Evolutionary conservation across 2,113 vertebrate genomes (phyloP).

Genomic region (Gymnogyps californianus): DNA sequence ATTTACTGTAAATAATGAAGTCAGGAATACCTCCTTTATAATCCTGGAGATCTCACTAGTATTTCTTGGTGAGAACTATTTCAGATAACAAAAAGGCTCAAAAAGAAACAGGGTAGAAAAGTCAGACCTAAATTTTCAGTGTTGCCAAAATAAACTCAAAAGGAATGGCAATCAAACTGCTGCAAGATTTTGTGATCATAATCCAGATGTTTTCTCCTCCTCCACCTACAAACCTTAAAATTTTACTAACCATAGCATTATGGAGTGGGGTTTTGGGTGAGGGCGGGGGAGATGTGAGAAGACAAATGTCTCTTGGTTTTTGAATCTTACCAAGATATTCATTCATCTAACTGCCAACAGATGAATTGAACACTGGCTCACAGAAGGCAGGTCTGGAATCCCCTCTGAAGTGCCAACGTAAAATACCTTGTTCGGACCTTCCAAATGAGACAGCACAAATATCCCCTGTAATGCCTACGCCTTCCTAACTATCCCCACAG

Average conservation of each 20-base stretch:
- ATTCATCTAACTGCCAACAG: background rate
- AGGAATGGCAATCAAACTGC: background rate
- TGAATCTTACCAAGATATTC: background rate
- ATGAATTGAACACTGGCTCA: background rate
- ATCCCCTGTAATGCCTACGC: background rate
- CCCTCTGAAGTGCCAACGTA: background rate
- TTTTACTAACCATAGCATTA: background rate
- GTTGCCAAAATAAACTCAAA: background rate
- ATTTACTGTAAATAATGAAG: background rate
- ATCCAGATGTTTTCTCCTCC: background rate
- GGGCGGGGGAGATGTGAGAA: background rate
- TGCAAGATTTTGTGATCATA: background rate
- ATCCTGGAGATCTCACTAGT: background rate
- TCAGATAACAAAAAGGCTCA: background rate
- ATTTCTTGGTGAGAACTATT: background rate
- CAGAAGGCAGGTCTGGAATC: background rate
- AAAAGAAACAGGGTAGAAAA: background rate
- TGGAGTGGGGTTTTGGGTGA: background rate
- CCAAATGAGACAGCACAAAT: background rate
- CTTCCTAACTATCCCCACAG: background rate
- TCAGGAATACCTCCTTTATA: background rate
- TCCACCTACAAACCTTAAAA: background rate
- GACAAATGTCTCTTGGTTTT: background rate
- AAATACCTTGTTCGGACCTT: background rate
- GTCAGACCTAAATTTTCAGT: background rate